A percentile compares a stretch with the other conserved stretches of the same genome.
These are phyloP conservation scores for Carcharodon carcharias DNA, from an alignment of 2,797 vertebrate species.

Conservation along the genomic window DNA sequence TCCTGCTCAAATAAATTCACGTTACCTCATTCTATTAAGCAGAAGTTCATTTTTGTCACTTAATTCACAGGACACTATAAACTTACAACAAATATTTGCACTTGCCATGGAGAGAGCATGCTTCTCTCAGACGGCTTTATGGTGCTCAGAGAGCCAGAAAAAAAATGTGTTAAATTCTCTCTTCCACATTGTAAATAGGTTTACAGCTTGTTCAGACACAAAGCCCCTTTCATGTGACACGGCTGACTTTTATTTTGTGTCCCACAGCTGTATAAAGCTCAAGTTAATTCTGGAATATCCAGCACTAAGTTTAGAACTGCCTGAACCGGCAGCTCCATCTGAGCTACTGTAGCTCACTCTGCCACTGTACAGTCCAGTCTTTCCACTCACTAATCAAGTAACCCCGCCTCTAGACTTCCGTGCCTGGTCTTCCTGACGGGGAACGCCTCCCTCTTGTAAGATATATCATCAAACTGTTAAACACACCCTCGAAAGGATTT, in stretches of 20 bases:
- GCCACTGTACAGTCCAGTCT: neutral
- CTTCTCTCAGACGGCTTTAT: neutral
- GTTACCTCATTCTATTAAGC: neutral
- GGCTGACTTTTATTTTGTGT: neutral
- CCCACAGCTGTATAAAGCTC: neutral
- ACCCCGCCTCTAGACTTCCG: neutral
- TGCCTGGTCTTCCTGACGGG: neutral
- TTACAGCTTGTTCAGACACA: neutral
- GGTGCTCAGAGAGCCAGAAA: neutral
- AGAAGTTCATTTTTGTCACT: neutral
- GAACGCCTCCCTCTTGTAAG: neutral
- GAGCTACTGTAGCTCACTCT: neutral
- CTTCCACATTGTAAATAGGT: constrained; percentile 14
- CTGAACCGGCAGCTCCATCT: neutral
- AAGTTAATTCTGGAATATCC: neutral
- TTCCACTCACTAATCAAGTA: neutral
- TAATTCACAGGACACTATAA: neutral
- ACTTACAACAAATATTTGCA: constrained; percentile 30
- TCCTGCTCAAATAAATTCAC: neutral
- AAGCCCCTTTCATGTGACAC: constrained; percentile 7
- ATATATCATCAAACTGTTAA: constrained; percentile 5
- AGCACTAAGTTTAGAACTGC: neutral
- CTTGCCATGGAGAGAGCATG: constrained; percentile 12
- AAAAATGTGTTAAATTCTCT: constrained; percentile 24
- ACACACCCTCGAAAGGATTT: neutral